A percentile compares a stretch with the other conserved stretches of the same genome.
Conservation (phyloP, 2,888 invertebrate genomes). For the Dasysyrphus albostriatus region DNA sequence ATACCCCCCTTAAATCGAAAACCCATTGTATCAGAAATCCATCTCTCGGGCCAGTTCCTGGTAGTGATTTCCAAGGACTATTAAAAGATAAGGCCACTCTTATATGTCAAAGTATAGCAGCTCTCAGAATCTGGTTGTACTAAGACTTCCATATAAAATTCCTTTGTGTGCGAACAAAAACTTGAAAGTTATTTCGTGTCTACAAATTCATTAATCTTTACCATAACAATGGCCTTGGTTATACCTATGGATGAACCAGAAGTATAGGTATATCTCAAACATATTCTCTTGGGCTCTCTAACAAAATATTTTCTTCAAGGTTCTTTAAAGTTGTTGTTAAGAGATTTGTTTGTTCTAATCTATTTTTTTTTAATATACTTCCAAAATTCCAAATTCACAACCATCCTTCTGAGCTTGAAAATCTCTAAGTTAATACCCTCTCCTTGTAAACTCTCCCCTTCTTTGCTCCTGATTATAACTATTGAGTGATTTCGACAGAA, state of each 20-base stretch:
- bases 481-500: slow-evolving; percentile 13
- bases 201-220: not conserved
- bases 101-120: too few relatives aligned
- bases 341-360: not conserved
- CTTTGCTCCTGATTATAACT: not conserved
- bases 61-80: too few relatives aligned
- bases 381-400: not conserved
- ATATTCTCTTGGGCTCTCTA: not conserved
- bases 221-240: not conserved
- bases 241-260: not conserved
- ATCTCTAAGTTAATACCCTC: not conserved
- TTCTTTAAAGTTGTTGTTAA: not conserved
- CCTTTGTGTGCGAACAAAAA: not conserved
- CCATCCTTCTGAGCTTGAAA: slow-evolving; percentile 1
- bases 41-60: not conserved
- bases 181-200: not conserved
- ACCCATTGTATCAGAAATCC: not conserved
- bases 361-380: not conserved
- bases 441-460: not conserved
- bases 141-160: not conserved
- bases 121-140: too few relatives aligned
- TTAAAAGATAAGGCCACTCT: too few relatives aligned
- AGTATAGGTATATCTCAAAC: not conserved
- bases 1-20: not conserved
- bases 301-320: not conserved